These are phyloP conservation scores for Bos taurus DNA, from an alignment of 2,113 vertebrate species.

Conservation along the genomic window DNA sequence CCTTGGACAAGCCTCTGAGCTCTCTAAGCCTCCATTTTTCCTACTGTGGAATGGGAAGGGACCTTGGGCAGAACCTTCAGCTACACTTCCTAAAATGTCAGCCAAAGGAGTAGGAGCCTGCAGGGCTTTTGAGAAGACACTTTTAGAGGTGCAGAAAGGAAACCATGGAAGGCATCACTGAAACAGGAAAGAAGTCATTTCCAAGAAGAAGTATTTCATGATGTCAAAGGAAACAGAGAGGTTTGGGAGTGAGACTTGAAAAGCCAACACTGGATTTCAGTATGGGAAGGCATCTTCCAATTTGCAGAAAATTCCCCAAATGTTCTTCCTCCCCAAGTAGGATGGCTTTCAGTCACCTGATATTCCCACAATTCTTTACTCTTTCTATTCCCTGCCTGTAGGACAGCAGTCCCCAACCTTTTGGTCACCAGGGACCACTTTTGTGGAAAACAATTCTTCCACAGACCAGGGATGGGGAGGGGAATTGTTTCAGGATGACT, in stretches of 20 bases:
- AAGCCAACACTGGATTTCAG: background rate
- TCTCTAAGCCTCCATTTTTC: background rate
- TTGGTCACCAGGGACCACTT: background rate
- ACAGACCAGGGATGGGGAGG: background rate
- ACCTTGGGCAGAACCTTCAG: background rate
- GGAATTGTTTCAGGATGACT: background rate
- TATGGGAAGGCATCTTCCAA: background rate
- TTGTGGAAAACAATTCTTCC: background rate
- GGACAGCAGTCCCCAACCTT: background rate
- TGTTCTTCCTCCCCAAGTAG: fast-evolving
- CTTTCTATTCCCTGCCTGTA: background rate
- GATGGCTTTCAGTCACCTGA: background rate
- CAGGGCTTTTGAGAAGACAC: background rate
- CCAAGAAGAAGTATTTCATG: background rate
- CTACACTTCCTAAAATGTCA: background rate
- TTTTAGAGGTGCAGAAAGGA: background rate
- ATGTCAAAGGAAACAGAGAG: background rate
- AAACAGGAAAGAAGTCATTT: background rate
- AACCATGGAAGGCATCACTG: background rate
- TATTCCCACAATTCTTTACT: background rate
- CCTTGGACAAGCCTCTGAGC: no score
- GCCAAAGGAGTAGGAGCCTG: no score
- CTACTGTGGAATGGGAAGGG: background rate
- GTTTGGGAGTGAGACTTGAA: background rate
- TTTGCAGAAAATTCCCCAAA: background rate